Conservation (phyloP, 2,888 invertebrate genomes). For the Eueremaeus valkanovi region DNA sequence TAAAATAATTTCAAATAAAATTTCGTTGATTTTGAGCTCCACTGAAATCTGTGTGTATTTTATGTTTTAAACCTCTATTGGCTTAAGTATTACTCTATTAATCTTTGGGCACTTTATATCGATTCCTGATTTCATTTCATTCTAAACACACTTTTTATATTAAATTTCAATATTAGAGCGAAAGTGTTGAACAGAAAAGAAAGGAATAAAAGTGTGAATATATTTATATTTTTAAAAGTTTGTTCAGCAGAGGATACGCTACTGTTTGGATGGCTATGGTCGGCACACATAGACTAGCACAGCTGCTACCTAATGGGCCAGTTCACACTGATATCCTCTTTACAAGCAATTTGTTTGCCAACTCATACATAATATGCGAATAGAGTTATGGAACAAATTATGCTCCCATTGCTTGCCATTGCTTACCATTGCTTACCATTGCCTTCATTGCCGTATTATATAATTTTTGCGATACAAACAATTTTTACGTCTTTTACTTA, state of each 20-base stretch:
- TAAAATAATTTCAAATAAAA: no score
- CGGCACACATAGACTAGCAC: no score
- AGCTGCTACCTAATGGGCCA: slow-evolving; percentile 32
- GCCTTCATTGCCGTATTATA: background rate
- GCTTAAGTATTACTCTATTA: no score
- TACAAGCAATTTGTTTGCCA: slow-evolving; percentile 37
- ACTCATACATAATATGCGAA: slow-evolving; percentile 37
- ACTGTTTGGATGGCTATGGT: slow-evolving; percentile 26
- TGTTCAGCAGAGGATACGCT: background rate
- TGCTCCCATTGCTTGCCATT: slow-evolving; percentile 3
- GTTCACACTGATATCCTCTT: slow-evolving; percentile 37
- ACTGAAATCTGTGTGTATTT: no score
- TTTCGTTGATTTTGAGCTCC: no score
- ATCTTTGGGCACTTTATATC: slow-evolving; percentile 1
- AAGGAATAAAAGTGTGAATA: background rate
- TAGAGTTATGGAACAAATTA: slow-evolving; percentile 33
- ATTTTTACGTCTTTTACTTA: slow-evolving; percentile 22
- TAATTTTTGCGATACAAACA: slow-evolving; percentile 29
- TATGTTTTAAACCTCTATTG: no score
- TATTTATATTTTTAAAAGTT: background rate
- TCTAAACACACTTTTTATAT: background rate
- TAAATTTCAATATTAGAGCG: background rate
- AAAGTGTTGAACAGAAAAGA: background rate
- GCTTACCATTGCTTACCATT: no score
- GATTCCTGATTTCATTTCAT: slow-evolving; percentile 8